phyloP scores from a whole-genome alignment of 2,113 vertebrate species.

The Microtus pennsylvanicus region DNA sequence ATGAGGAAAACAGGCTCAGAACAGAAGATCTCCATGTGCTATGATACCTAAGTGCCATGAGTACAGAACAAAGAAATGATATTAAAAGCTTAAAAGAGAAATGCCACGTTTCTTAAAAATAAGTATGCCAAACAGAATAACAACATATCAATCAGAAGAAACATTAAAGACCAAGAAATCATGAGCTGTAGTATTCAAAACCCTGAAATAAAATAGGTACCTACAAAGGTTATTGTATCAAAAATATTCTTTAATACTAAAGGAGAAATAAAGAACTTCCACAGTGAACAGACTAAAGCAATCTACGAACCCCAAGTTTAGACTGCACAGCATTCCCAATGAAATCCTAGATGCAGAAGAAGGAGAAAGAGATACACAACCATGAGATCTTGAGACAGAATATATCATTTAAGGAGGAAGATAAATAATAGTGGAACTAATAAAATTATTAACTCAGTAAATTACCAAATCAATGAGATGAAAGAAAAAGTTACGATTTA shows the following conservation, averaged over 20 bases:
- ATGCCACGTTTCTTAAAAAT: not conserved
- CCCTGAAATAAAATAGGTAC: not conserved
- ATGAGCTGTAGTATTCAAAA: not conserved
- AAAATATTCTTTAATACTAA: not conserved
- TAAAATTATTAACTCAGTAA: not conserved
- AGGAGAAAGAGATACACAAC: not conserved
- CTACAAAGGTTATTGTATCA: not conserved
- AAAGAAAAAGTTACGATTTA: not conserved
- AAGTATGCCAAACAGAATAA: no score
- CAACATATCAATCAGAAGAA: not conserved
- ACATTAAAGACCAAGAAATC: not conserved
- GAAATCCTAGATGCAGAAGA: not conserved
- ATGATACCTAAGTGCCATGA: not conserved
- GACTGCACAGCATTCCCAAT: not conserved
- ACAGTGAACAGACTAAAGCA: not conserved
- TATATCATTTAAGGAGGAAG: not conserved
- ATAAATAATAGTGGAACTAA: not conserved
- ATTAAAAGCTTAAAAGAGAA: not conserved
- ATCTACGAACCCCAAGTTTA: not conserved
- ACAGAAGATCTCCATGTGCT: not conserved
- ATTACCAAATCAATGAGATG: not conserved
- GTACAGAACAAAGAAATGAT: not conserved
- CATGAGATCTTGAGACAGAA: not conserved
- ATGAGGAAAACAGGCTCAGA: not conserved
- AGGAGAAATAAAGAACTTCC: not conserved